Conservation (phyloP, 1,140 invertebrate species). For the Leguminivora glycinivorella region DNA sequence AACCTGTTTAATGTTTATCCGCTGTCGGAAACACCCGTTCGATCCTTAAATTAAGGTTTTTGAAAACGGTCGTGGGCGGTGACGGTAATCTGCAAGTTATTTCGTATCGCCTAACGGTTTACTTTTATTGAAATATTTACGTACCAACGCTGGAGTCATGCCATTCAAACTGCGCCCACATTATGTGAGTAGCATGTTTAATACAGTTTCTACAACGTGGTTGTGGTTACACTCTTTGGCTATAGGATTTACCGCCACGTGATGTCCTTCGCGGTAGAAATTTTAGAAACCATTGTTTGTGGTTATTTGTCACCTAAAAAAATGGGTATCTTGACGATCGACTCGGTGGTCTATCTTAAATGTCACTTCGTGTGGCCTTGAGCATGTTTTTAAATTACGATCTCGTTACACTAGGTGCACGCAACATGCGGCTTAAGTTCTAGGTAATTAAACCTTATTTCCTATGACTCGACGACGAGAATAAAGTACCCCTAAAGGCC, state of each 20-base stretch:
- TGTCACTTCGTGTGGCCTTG: constrained; percentile 49
- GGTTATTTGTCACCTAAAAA: constrained; percentile 5
- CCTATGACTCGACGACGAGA: constrained; percentile 50
- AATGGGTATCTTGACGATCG: background rate
- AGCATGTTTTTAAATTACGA: constrained; percentile 38
- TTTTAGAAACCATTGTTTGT: constrained; percentile 14
- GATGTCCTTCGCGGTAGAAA: background rate
- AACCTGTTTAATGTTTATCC: constrained; percentile 15
- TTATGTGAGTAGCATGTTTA: constrained; percentile 31
- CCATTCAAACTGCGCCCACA: constrained; percentile 31
- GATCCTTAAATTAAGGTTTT: constrained; percentile 17
- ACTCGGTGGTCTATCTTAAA: constrained; percentile 21
- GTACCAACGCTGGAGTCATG: constrained; percentile 43
- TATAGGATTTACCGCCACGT: constrained; percentile 9
- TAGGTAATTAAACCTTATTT: constrained; percentile 57
- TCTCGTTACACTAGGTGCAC: constrained; percentile 32
- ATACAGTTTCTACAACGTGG: constrained; percentile 16
- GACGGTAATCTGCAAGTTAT: constrained; percentile 52
- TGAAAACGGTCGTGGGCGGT: constrained; percentile 1
- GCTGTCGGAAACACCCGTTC: background rate
- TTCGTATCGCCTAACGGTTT: constrained; percentile 61
- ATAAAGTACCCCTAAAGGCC: constrained; percentile 51
- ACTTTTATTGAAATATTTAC: constrained; percentile 47
- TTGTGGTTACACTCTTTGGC: constrained; percentile 3
- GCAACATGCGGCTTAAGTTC: constrained; percentile 46